Base-by-base conservation (phyloP, 2,113 vertebrate genomes). In the Hepsetus odoe region DNA sequence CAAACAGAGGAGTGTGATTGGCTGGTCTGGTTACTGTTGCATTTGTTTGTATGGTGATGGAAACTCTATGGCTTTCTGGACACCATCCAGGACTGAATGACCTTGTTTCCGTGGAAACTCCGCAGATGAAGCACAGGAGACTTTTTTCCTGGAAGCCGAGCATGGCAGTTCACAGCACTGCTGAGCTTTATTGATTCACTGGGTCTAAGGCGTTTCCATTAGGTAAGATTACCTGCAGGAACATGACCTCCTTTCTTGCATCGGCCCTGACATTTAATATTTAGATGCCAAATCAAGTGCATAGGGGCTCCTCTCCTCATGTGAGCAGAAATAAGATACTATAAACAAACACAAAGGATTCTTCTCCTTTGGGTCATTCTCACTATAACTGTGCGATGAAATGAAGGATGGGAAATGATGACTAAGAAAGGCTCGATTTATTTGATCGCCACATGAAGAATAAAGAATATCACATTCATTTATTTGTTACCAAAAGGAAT, bases 101-200 rank as follows among this genome's bases (percentile, higher is more conserved):
- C 76, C 68, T 64, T 65, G 77, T 79, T 79, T 79, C 77, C 68
- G 40, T 79, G 77, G 77, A 79, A 79, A 79, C 77, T 79, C 42
- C 68, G 59, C 76, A 33, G 59, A 79, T 55, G 59, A 72, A 72
- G 70, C 38, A 59, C 64, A 72, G 69, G 46, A 53, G 75, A 20
- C 30, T 42, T 58, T 79, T 72, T 78, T 79, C 81, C 81, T 76
- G 74, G 81, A 79, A 81, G 61, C 51, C 13, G 24, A 0, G 35
- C 32, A 12, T 24, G 49, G 35, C 24, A 20, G 62, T 51, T 69
- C 33, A 40, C 53, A 59, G 11, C 2, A 7, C 55, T 10, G 40
- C 71, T 67, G 71, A 72, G 66, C 59, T 81, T 83, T 74, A 85
- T 82, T 74, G 28, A 38, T 81, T 84, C 72, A 12, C 40, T 44